These are phyloP conservation scores for Mellilla xanthometata DNA, from an alignment of 2,888 invertebrate species.

Conservation along the genomic window DNA sequence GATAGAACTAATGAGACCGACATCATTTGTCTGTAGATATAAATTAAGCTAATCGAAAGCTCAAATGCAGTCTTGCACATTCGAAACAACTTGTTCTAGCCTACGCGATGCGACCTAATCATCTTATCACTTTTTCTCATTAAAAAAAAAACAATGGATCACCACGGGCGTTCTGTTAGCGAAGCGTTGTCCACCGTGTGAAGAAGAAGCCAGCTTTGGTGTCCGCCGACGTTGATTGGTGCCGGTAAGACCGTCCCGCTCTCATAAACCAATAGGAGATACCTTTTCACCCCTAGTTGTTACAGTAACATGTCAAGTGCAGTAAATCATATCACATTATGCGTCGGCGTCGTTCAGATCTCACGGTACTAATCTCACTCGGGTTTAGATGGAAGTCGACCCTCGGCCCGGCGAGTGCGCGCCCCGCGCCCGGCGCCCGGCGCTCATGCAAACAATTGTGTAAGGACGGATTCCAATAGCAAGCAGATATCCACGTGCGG, in stretches of 20 bases:
- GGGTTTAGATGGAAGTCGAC: conserved; percentile 46
- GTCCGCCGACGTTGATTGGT: conserved; percentile 64
- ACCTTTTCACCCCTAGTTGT: conserved; percentile 80
- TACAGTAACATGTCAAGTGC: conserved; percentile 81
- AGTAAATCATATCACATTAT: conserved; percentile 31
- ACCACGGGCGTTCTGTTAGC: conserved; percentile 13
- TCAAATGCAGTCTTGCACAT: no score
- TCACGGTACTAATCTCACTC: conserved; percentile 75
- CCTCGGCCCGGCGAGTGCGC: no score
- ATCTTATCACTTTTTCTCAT: no score
- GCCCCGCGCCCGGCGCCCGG: conserved; percentile 39
- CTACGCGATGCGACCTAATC: no score
- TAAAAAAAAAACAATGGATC: no score
- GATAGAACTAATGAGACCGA: no score
- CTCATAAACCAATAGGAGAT: conserved; percentile 76
- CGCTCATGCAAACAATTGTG: conserved; percentile 81
- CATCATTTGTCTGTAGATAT: no score
- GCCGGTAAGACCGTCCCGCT: conserved; percentile 69
- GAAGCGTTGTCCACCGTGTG: conserved; percentile 50
- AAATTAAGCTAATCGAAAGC: no score
- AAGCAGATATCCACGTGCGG: conserved; percentile 50
- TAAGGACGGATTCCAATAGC: conserved; percentile 79
- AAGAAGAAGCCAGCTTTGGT: conserved; percentile 79
- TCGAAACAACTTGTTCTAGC: no score
- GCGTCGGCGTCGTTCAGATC: conserved; percentile 78